These are phyloP conservation scores for Ectemnius cavifrons DNA, from an alignment of 2,888 invertebrate species.

Conservation along the genomic window DNA sequence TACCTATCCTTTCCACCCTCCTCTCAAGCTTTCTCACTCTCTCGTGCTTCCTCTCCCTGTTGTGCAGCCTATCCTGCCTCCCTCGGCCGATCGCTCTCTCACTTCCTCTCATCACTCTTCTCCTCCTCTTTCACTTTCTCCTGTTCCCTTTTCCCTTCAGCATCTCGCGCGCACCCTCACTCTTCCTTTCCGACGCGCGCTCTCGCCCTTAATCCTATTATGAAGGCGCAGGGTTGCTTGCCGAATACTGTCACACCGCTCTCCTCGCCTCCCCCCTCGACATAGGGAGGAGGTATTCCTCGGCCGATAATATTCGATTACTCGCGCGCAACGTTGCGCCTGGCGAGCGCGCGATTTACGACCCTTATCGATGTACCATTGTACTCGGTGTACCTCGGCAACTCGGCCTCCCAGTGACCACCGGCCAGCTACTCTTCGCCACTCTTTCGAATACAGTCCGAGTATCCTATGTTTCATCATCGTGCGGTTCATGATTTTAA, in stretches of 20 bases:
- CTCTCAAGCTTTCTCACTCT: conserved; percentile 34
- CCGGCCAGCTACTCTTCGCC: neutral
- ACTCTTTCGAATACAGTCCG: neutral
- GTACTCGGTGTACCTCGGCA: neutral
- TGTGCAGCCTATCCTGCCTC: too few species aligned
- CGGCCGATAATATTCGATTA: conserved; percentile 49
- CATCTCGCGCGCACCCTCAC: conserved; percentile 47
- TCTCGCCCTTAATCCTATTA: conserved; percentile 38
- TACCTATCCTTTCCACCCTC: conserved; percentile 33
- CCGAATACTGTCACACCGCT: conserved; percentile 68
- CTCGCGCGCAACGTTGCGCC: conserved; percentile 36
- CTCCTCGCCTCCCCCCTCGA: conserved; percentile 74
- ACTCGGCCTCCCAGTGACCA: neutral
- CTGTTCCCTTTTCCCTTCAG: conserved; percentile 21
- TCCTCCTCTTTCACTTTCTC: conserved; percentile 15
- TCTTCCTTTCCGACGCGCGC: conserved; percentile 34
- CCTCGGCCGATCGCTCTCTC: neutral
- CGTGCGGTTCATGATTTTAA: too few species aligned
- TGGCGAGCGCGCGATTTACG: conserved; percentile 22
- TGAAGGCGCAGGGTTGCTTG: conserved; percentile 50
- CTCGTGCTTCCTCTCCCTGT: conserved; percentile 18
- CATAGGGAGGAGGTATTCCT: conserved; percentile 61
- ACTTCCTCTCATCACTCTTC: conserved; percentile 48
- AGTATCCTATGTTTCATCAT: too few species aligned
- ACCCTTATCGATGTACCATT: neutral